These are phyloP conservation scores for Sparus aurata DNA, from an alignment of 2,797 vertebrate genomes.

Conservation along the genomic window DNA sequence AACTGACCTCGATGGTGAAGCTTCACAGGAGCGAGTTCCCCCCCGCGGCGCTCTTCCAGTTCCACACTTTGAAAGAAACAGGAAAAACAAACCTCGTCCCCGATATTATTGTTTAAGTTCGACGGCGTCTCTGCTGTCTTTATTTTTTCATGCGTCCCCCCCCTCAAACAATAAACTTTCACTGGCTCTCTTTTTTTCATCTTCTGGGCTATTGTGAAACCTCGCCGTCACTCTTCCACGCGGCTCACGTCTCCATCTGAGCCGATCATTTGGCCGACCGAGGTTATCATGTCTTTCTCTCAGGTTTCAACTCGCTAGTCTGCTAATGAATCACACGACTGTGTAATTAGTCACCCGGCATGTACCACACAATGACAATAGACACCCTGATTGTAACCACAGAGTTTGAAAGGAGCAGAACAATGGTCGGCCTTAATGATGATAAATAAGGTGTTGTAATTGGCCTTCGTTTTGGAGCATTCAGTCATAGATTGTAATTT, in stretches of 20 bases:
- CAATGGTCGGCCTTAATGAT: conserved; percentile 84
- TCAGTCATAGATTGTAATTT: conserved; percentile 78
- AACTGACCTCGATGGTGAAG: conserved; percentile 76
- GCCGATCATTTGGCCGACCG: conserved; percentile 57
- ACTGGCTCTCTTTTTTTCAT: neutral
- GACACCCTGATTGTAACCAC: conserved; percentile 85
- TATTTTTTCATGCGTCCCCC: conserved; percentile 9
- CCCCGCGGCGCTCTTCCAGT: conserved; percentile 26
- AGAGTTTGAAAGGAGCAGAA: conserved; percentile 81
- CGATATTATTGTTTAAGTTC: conserved; percentile 36
- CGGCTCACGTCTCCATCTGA: conserved; percentile 46
- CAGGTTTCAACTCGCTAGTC: conserved; percentile 75
- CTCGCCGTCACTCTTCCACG: conserved; percentile 5
- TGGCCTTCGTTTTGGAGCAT: conserved; percentile 78
- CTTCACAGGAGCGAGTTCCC: conserved; percentile 54
- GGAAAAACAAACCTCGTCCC: conserved; percentile 69
- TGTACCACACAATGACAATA: conserved; percentile 82
- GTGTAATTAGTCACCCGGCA: conserved; percentile 81
- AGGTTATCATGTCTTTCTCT: conserved; percentile 72
- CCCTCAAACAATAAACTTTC: neutral
- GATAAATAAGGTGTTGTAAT: conserved; percentile 86
- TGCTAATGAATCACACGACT: conserved; percentile 82
- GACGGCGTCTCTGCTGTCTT: conserved; percentile 5
- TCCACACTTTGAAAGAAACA: conserved; percentile 48
- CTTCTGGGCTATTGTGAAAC: conserved; percentile 17